These are phyloP conservation scores for Drosophila insularis DNA, from an alignment of 1,140 invertebrate species.

Conservation along the genomic window DNA sequence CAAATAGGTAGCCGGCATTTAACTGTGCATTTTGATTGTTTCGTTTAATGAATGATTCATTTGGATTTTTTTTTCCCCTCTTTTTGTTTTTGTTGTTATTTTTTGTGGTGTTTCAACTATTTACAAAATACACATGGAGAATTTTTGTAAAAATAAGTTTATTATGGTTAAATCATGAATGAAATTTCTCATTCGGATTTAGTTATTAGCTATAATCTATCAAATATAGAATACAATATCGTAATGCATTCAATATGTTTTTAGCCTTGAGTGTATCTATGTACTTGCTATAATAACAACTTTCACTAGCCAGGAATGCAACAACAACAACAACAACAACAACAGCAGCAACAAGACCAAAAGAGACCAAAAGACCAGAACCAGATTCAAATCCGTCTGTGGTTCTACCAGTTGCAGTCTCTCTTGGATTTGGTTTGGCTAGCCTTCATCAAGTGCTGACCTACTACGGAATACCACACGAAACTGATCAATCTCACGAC, in stretches of 20 bases:
- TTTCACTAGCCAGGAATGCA: slow-evolving; percentile 18
- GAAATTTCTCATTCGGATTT: too few relatives aligned
- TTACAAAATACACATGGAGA: neutral
- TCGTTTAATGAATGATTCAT: slow-evolving; percentile 17
- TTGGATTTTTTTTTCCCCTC: neutral
- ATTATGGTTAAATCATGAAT: too few relatives aligned
- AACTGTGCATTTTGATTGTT: slow-evolving; percentile 60
- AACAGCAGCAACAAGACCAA: neutral
- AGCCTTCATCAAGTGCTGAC: slow-evolving; percentile 3
- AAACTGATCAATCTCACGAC: neutral
- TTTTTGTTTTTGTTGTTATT: slow-evolving; percentile 15
- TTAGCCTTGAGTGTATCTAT: slow-evolving; percentile 5
- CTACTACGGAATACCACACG: neutral
- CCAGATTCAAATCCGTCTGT: slow-evolving; percentile 7
- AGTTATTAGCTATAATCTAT: too few relatives aligned
- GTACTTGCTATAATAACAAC: neutral
- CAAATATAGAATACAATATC: neutral
- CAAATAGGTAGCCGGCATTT: slow-evolving; percentile 33
- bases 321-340: neutral
- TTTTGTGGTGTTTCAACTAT: slow-evolving; percentile 20
- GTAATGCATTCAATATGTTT: neutral
- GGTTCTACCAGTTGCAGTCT: slow-evolving; percentile 9
- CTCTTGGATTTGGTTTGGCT: neutral
- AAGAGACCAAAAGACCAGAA: neutral
- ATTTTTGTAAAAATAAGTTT: neutral